Base-by-base conservation (phyloP, 1,140 invertebrate genomes). In the Chironomus striatipennis region DNA sequence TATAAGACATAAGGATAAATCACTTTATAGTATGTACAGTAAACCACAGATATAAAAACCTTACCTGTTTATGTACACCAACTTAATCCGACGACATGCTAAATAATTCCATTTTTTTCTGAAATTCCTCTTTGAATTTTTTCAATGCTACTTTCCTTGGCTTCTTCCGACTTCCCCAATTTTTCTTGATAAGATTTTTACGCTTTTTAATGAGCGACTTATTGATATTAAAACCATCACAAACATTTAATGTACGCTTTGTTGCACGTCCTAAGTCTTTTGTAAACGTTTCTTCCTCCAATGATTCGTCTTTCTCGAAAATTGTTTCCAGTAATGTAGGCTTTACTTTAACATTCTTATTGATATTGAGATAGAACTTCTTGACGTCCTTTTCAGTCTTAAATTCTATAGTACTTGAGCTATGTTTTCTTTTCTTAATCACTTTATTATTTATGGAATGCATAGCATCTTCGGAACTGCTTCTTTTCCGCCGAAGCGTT, bases 261-360 rank as follows among this genome's bases (percentile, higher is more conserved):
- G 18, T 17, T 20, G n/a, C 18, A 7, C 18, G n/a, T 7, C 64
- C 64, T 8, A 67, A 8, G 7, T 67, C 17, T 20, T 18, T 67
- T 9, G 15, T 15, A 10, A 10, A 9, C 3, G 7, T 18, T 12
- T 20, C 64, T 18, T 67, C 64, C n/a, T 20, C 64, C 2, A 67
- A 12, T 8, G 64, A 67, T 20, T 67, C 64, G 7, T 67, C 64
- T 8, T 18, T 20, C n/a, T 67, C 64, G 17, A 67, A 67, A 67
- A 67, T 67, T 67, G 64, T 67, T 67, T 67, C 64, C 8, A 67
- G 64, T 18, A 67, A n/a, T 12, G n/a, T 18, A 7, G 64, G 64
- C 17, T 67, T 67, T 7, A 67, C 64, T 67, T 67, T 67, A 2
- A 18, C n/a, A 17, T 67, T 67, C n/a, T 67, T 67, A 67, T 67